phyloP scores from a whole-genome alignment of 2,113 vertebrate species.

The Phaethon lepturus region DNA sequence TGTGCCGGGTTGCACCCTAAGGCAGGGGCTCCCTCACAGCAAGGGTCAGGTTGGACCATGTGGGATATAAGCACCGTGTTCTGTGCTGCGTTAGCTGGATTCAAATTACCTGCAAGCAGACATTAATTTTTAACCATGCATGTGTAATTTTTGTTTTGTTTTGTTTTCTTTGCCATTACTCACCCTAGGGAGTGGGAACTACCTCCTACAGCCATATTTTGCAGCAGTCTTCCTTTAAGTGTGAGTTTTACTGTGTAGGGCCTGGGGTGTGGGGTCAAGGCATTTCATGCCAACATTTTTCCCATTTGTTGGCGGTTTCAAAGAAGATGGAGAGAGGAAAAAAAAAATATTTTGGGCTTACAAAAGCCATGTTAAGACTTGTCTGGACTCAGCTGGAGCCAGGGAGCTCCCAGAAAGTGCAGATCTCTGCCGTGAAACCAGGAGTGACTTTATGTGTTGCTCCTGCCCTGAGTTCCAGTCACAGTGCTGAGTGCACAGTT shows the following conservation, averaged over 20 bases:
- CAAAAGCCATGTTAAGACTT: neutral
- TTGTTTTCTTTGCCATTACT: accelerated
- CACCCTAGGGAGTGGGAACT: neutral
- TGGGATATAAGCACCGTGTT: neutral
- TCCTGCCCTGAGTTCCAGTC: neutral
- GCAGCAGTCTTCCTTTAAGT: neutral
- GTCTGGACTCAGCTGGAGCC: neutral
- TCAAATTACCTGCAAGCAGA: neutral
- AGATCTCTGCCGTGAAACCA: neutral
- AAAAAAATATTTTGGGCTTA: accelerated
- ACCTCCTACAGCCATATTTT: neutral
- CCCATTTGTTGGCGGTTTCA: neutral
- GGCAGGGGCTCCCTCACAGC: neutral
- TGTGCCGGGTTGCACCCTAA: neutral
- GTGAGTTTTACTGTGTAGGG: accelerated
- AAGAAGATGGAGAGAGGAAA: neutral
- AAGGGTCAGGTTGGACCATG: neutral
- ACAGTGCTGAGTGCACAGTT: accelerated
- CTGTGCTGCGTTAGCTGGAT: neutral
- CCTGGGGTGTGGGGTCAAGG: neutral
- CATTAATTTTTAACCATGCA: neutral
- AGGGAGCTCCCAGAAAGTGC: neutral
- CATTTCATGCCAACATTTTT: neutral
- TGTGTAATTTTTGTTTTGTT: neutral
- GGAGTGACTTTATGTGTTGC: neutral